These are phyloP conservation scores for Hyles vespertilio DNA, from an alignment of 1,140 invertebrate genomes.

Conservation along the genomic window DNA sequence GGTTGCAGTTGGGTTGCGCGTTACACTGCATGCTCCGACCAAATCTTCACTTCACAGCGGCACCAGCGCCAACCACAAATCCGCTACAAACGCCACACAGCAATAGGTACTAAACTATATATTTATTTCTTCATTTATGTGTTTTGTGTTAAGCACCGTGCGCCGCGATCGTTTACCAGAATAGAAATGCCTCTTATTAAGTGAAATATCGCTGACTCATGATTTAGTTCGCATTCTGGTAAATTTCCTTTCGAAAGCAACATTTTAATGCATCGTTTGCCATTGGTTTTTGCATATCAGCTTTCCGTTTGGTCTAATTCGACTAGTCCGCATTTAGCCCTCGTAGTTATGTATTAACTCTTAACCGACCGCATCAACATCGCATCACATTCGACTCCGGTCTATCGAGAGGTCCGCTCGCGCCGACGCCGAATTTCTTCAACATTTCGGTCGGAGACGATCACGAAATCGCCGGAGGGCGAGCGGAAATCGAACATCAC, in stretches of 20 bases:
- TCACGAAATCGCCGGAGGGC: constrained; percentile 4
- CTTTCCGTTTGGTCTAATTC: constrained; percentile 59
- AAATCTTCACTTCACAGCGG: constrained; percentile 71
- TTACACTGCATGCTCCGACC: constrained; percentile 74
- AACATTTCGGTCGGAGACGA: constrained; percentile 2
- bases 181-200: constrained; percentile 52
- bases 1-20: constrained; percentile 75
- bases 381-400: not conserved
- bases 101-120: constrained; percentile 71
- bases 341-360: constrained; percentile 52
- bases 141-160: constrained; percentile 71
- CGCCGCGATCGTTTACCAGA: constrained; percentile 55
- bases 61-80: constrained; percentile 66
- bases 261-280: constrained; percentile 71
- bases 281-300: constrained; percentile 52
- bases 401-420: constrained; percentile 1
- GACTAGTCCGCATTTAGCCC: constrained; percentile 39
- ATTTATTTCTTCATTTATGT: constrained; percentile 68
- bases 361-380: constrained; percentile 50
- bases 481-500: constrained; percentile 10
- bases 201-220: constrained; percentile 51
- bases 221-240: constrained; percentile 56
- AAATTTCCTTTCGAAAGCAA: constrained; percentile 55
- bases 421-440: not conserved
- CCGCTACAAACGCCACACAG: constrained; percentile 66